Base-by-base conservation (phyloP, 2,113 vertebrate species). In the Hydropotes inermis region DNA sequence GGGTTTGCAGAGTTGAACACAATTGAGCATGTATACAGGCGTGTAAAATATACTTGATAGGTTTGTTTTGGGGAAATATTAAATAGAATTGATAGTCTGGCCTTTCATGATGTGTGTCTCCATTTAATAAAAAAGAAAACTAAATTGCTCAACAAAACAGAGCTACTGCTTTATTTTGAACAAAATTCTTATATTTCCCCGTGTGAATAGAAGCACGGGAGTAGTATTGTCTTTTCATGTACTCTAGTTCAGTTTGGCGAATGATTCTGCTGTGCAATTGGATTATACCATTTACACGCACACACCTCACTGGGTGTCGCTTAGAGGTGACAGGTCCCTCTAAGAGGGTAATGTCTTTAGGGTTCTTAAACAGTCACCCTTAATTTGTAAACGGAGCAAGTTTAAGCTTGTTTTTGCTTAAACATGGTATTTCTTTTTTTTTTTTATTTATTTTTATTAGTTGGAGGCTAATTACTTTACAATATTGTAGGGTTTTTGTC, bases 361-460 rank as follows among this genome's bases (percentile, higher is more conserved):
- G 14, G 11, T 93, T 23, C 54, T 97, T 79, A 78, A 36, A 74
- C 4, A 87, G 33, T 67, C 67, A 55, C 54, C 13, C 36, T 98
- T 50, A 89, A 47, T 86, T 95, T 91, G 19, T 13, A 92, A 95
- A 89, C 28, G 67, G 61, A 95, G 54, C 30, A 92, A 95, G 54
- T 70, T 23, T 50, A 95, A 92, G 70, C 64, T 43, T 27, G 57
- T n/a, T 92, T 95, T 92, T 74, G 39, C 1, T 70, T 36, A 33
- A 76, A 81, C 10, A 70, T 64, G 14, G 87, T 33, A 54, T 97
- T 92, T 85, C 47, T 50, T 50, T 50, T 50, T 50, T 50, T 50
- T 50, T 50, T 50, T 14, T 2, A 50, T 50, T 50, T 50, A 50
- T 50, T 50, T 50, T 50, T 50, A 50, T 50, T 50, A 50, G 47